Evolutionary conservation across 2,888 invertebrate species (phyloP).

Genomic region (Heteromyza rotundicornis): DNA sequence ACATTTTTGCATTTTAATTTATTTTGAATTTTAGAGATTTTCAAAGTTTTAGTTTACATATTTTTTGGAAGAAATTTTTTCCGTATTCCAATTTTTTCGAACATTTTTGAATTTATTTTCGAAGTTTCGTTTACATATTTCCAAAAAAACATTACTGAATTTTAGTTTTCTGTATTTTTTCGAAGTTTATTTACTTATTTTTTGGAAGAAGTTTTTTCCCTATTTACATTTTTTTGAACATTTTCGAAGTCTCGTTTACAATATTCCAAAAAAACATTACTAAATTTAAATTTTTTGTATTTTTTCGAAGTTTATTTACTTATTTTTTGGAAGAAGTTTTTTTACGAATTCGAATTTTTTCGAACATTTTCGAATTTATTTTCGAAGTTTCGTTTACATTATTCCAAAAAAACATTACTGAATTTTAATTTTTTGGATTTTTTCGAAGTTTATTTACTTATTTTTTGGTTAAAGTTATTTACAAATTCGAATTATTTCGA

Average conservation of each 20-base stretch:
- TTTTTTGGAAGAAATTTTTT: no score
- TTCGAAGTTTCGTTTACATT: conserved; percentile 1
- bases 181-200: neutral
- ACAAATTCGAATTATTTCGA: no score
- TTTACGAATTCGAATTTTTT: no score
- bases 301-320: no score
- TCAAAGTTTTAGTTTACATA: no score
- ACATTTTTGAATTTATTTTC: conserved; percentile 10
- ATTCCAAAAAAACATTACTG: no score
- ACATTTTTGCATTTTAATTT: conserved; percentile 20
- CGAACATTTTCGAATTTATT: no score
- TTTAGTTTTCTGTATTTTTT: conserved; percentile 24
- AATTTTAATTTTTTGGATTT: no score
- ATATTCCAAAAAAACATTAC: no score
- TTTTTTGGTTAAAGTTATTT: conserved; percentile 3
- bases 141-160: conserved; percentile 18
- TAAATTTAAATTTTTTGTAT: conserved; percentile 20
- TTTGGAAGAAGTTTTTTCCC: neutral
- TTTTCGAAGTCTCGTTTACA: neutral
- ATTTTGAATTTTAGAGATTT: conserved; percentile 19
- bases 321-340: no score
- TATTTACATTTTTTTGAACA: no score
- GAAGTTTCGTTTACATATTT: conserved; percentile 26
- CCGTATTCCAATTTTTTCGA: no score
- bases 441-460: neutral